Evolutionary conservation across 2,113 vertebrate species (phyloP).

Genomic region (Macrotus californicus): DNA sequence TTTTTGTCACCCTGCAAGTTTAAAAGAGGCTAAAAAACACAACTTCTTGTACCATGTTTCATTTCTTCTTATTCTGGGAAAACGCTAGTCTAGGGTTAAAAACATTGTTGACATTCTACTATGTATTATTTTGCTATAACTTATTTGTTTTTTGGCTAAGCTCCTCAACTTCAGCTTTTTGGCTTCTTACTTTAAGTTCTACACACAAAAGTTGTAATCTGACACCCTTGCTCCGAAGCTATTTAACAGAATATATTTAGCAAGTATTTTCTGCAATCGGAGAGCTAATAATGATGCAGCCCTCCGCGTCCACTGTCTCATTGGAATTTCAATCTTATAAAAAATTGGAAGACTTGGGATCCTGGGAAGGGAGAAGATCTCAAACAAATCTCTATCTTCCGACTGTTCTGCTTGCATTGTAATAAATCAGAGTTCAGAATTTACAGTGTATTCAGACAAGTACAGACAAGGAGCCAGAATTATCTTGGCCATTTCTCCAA

Average conservation of each 20-base stretch:
- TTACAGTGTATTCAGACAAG: conserved; percentile 1
- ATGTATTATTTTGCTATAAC: background rate
- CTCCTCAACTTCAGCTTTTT: background rate
- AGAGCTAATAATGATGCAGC: conserved; percentile 22
- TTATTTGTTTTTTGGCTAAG: background rate
- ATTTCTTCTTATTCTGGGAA: background rate
- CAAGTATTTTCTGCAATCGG: background rate
- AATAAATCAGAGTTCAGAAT: conserved; percentile 39
- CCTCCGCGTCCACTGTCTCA: background rate
- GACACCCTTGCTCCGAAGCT: background rate
- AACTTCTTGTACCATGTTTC: background rate
- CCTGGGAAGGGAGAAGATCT: conserved; percentile 15
- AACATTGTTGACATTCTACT: background rate
- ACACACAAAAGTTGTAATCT: background rate
- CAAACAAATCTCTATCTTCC: conserved; percentile 35
- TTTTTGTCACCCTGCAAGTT: background rate
- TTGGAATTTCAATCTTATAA: conserved; percentile 26
- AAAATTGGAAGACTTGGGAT: background rate
- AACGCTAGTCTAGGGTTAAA: background rate
- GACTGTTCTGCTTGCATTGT: background rate
- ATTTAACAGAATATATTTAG: conserved; percentile 30
- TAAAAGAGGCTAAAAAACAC: background rate
- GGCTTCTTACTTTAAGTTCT: background rate
- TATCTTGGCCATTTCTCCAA: background rate
- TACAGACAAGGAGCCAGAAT: background rate